These are phyloP conservation scores for Dermochelys coriacea DNA, from an alignment of 2,797 vertebrate species.

Conservation along the genomic window DNA sequence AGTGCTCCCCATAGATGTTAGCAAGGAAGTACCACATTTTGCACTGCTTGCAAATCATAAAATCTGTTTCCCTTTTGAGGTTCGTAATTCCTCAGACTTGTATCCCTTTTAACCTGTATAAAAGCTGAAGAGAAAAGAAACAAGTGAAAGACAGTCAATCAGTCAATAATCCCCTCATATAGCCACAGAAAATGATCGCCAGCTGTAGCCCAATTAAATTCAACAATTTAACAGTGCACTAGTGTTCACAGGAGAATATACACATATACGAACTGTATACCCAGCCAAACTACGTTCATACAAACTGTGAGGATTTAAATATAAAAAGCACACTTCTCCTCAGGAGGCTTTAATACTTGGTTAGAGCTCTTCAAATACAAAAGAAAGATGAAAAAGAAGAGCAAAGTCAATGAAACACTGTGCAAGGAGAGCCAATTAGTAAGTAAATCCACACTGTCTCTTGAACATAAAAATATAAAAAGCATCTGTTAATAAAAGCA, in stretches of 20 bases:
- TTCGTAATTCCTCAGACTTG: background rate
- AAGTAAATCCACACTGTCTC: slow-evolving; percentile 42
- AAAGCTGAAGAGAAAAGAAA: slow-evolving; percentile 48
- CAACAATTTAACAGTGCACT: slow-evolving; percentile 47
- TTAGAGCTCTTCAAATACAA: slow-evolving; percentile 58
- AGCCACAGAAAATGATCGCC: slow-evolving; percentile 73
- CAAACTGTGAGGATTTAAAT: background rate
- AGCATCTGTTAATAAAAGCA: slow-evolving; percentile 12
- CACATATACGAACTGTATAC: background rate
- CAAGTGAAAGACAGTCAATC: slow-evolving; percentile 43
- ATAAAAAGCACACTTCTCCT: slow-evolving; percentile 47
- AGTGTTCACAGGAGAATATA: slow-evolving; percentile 44
- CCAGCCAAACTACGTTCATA: slow-evolving; percentile 47
- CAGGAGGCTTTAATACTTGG: slow-evolving; percentile 57
- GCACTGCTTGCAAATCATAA: background rate
- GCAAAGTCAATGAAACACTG: slow-evolving; percentile 9
- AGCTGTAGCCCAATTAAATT: slow-evolving; percentile 76
- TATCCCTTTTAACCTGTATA: background rate
- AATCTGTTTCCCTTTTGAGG: background rate
- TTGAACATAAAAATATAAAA: slow-evolving; percentile 24
- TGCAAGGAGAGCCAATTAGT: slow-evolving; percentile 50
- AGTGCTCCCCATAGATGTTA: background rate
- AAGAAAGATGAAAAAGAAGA: slow-evolving; percentile 31
- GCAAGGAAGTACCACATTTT: background rate
- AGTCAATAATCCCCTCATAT: slow-evolving; percentile 55